phyloP scores from a whole-genome alignment of 2,888 invertebrate genomes.

The Dryobota labecula region DNA sequence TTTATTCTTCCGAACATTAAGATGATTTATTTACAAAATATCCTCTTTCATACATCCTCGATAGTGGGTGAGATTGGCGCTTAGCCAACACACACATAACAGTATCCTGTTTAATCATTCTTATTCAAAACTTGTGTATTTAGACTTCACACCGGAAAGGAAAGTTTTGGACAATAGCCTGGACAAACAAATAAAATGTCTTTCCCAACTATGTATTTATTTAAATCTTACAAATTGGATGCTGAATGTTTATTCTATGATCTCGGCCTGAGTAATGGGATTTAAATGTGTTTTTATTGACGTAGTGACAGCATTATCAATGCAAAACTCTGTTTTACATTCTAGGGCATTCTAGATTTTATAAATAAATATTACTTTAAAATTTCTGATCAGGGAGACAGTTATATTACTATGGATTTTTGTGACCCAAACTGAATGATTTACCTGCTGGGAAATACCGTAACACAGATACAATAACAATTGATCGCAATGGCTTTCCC shows the following conservation, averaged over 20 bases:
- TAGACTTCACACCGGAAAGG: constrained; percentile 54
- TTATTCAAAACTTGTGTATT: constrained; percentile 65
- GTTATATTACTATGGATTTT: neutral
- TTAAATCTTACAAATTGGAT: constrained; percentile 23
- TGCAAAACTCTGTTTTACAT: constrained; percentile 30
- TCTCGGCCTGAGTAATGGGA: constrained; percentile 27
- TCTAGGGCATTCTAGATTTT: constrained; percentile 18
- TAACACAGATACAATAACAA: neutral
- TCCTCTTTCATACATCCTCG: constrained; percentile 51
- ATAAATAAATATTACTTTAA: constrained; percentile 22
- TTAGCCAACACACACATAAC: constrained; percentile 53
- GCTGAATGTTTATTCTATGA: constrained; percentile 43
- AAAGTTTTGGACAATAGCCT: constrained; percentile 60
- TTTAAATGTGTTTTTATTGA: constrained; percentile 38
- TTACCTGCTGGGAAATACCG: neutral
- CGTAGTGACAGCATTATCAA: constrained; percentile 20
- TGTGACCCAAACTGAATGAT: neutral
- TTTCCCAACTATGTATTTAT: constrained; percentile 29
- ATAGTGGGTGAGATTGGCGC: constrained; percentile 55
- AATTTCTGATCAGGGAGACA: neutral
- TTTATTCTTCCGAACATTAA: constrained; percentile 58
- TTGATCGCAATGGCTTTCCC: neutral
- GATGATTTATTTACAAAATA: constrained; percentile 64
- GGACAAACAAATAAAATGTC: constrained; percentile 53
- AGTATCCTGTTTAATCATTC: constrained; percentile 62